phyloP scores from a whole-genome alignment of 1,140 invertebrate species.

The Thalassaphorura encarpata region DNA sequence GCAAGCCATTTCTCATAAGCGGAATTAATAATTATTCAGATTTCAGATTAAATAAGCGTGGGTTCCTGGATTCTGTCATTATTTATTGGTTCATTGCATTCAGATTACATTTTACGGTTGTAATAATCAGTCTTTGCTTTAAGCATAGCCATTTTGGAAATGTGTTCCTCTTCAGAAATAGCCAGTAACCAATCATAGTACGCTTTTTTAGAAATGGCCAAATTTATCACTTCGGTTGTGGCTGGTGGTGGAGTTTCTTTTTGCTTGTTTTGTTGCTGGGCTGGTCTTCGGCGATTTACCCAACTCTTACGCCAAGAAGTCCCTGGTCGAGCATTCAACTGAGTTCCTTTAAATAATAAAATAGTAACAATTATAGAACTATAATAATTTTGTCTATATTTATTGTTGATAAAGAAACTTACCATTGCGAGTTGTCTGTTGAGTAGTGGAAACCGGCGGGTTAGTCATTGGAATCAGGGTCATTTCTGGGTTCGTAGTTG shows the following conservation, averaged over 20 bases:
- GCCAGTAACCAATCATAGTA: neutral
- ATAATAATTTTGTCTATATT: neutral
- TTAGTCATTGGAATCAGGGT: too few species aligned
- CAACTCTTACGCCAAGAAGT: neutral
- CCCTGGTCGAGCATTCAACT: neutral
- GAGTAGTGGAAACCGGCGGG: too few species aligned
- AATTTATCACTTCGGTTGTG: neutral
- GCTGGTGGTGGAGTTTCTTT: neutral
- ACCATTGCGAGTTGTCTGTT: too few species aligned
- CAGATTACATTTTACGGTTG: neutral
- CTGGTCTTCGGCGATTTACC: neutral
- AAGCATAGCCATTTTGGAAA: neutral
- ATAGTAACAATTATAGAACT: neutral
- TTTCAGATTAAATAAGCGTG: neutral
- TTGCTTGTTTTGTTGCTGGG: neutral
- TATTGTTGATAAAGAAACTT: neutral
- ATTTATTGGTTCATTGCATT: neutral
- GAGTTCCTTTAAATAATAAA: neutral
- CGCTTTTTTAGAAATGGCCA: neutral
- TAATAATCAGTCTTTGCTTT: neutral
- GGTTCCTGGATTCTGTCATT: neutral
- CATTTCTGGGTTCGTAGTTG: too few species aligned
- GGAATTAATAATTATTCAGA: neutral
- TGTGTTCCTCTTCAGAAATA: neutral
- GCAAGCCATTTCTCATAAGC: neutral